Evolutionary conservation across 2,113 vertebrate genomes (phyloP).

Genomic region (Ageneiosus marmoratus): DNA sequence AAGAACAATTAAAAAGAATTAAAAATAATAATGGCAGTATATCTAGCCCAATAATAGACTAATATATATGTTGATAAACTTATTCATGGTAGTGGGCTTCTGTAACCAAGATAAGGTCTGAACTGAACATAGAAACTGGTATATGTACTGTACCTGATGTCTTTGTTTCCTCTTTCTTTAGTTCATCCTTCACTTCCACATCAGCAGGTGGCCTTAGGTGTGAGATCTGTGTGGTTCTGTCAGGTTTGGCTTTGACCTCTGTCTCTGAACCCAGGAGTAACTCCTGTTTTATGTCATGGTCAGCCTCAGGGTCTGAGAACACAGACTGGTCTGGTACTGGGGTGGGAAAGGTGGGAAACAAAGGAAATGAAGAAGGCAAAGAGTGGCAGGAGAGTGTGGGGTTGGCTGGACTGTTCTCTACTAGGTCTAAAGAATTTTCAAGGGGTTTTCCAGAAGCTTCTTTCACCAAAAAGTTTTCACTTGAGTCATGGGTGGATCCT

Average conservation of each 20-base stretch:
- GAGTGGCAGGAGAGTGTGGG: conserved; percentile 46
- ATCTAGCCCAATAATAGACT: neutral
- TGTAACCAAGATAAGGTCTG: neutral
- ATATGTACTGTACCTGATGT: conserved; percentile 64
- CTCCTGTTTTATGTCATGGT: conserved; percentile 63
- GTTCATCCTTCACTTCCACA: conserved; percentile 61
- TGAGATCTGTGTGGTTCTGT: conserved; percentile 70
- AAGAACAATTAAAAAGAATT: neutral
- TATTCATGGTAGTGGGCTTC: neutral
- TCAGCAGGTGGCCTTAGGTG: conserved; percentile 66
- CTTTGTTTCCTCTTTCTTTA: conserved; percentile 68
- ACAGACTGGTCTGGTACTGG: conserved; percentile 41
- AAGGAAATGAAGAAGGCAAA: conserved; percentile 39
- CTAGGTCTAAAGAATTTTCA: conserved; percentile 48
- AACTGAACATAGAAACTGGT: neutral
- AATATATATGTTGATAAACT: neutral
- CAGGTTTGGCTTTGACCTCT: conserved; percentile 54
- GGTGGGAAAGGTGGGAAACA: conserved; percentile 24
- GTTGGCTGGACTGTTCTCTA: conserved; percentile 55
- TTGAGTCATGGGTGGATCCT: conserved; percentile 16
- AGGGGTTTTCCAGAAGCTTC: conserved; percentile 40
- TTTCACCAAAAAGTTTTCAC: conserved; percentile 27
- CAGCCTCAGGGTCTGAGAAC: conserved; percentile 39
- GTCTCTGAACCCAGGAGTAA: conserved; percentile 54
- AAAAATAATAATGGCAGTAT: neutral